phyloP scores from a whole-genome alignment of 2,888 invertebrate species.

The Cantharis nigra region DNA sequence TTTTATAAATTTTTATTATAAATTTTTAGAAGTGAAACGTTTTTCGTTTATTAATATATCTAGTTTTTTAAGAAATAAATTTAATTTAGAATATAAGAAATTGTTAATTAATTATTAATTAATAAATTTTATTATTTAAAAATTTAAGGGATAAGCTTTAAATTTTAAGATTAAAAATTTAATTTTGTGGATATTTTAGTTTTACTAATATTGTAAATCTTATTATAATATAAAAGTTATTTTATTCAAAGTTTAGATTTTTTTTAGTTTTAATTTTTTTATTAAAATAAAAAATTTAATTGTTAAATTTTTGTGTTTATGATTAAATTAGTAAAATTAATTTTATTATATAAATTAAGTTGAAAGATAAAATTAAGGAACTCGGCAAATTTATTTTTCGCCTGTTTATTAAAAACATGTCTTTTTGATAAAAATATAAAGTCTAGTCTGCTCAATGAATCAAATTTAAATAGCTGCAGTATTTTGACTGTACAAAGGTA shows the following conservation, averaged over 20 bases:
- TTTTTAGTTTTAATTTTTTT: conserved; percentile 53
- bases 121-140: conserved; percentile 55
- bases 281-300: conserved; percentile 56
- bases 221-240: conserved; percentile 50
- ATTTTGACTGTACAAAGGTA: conserved; percentile 80
- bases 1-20: conserved; percentile 66
- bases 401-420: conserved; percentile 82
- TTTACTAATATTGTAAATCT: conserved; percentile 64
- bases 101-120: conserved; percentile 48
- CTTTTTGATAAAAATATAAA: conserved; percentile 67
- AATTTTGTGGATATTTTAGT: conserved; percentile 55
- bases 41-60: conserved; percentile 70
- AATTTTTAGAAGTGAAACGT: conserved; percentile 67
- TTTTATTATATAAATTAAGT: conserved; percentile 42
- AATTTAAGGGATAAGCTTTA: conserved; percentile 66
- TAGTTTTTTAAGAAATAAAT: conserved; percentile 70
- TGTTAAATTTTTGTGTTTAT: conserved; percentile 57
- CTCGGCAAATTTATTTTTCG: conserved; percentile 67
- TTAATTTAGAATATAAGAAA: conserved; percentile 54
- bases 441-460: conserved; percentile 75
- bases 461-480: conserved; percentile 74
- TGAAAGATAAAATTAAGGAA: conserved; percentile 60
- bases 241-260: conserved; percentile 58
- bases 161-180: conserved; percentile 61
- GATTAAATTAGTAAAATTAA: conserved; percentile 62